Evolutionary conservation across 1,140 invertebrate species (phyloP).

Genomic region (Palaemon carinicauda): DNA sequence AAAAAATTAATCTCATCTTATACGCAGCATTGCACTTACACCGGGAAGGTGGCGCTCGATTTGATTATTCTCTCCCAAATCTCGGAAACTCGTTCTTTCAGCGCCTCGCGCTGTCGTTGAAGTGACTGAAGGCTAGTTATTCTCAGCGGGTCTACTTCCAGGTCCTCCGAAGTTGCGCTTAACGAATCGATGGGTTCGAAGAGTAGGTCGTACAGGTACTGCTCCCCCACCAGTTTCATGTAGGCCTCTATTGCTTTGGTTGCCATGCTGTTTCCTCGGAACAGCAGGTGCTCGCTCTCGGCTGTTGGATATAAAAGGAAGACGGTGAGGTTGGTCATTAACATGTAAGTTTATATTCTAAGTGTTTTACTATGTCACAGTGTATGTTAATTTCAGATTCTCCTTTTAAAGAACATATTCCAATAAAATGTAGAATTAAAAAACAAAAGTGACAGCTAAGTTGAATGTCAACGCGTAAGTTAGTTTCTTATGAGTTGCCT

Average conservation of each 20-base stretch:
- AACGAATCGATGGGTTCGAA: constrained; percentile 77
- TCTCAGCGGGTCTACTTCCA: constrained; percentile 85
- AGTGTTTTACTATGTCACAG: too few species aligned
- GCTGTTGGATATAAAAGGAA: background rate
- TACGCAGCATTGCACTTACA: background rate
- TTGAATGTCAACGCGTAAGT: too few species aligned
- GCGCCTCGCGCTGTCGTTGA: constrained; percentile 81
- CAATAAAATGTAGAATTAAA: too few species aligned
- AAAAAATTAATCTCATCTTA: too few species aligned
- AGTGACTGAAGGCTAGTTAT: constrained; percentile 75
- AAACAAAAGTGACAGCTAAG: too few species aligned
- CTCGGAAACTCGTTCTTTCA: constrained; percentile 82
- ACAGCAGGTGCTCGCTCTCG: constrained; percentile 55
- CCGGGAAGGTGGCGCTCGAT: constrained; percentile 81
- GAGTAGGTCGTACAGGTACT: constrained; percentile 86
- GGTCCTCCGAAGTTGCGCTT: constrained; percentile 71
- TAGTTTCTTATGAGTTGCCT: too few species aligned
- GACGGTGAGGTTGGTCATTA: too few species aligned
- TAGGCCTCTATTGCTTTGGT: constrained; percentile 98
- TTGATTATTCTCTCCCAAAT: constrained; percentile 88
- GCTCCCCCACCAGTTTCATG: constrained; percentile 92
- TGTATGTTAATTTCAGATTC: too few species aligned
- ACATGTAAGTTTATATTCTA: too few species aligned
- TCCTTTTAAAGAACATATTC: too few species aligned
- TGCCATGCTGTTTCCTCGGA: constrained; percentile 91